Evolutionary conservation across 1,140 invertebrate genomes (phyloP).

Genomic region (Leucophenga varia): DNA sequence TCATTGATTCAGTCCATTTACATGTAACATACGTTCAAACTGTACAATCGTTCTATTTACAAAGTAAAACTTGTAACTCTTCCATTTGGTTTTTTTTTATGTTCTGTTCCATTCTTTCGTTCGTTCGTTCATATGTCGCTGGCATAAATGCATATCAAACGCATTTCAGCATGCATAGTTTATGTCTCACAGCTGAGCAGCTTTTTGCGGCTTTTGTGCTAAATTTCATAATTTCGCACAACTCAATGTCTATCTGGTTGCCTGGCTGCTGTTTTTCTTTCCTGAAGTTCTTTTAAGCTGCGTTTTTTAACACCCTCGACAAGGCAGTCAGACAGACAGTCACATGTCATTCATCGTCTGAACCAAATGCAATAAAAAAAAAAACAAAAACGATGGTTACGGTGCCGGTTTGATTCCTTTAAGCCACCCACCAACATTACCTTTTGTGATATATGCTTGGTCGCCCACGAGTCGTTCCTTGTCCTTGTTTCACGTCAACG

Average conservation of each 20-base stretch:
- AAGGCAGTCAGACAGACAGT: constrained; percentile 12
- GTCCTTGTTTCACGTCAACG: constrained; percentile 14
- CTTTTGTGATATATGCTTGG: constrained; percentile 22
- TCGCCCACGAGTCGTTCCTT: no score
- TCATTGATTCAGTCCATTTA: no score
- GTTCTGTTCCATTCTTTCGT: no score
- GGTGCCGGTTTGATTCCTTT: background rate
- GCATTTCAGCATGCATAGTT: background rate
- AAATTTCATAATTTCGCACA: constrained; percentile 46
- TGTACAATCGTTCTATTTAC: no score
- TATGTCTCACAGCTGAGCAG: background rate
- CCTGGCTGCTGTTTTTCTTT: no score
- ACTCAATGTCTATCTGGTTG: constrained; percentile 17
- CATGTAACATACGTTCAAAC: no score
- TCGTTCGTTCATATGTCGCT: constrained; percentile 20
- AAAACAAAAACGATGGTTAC: background rate
- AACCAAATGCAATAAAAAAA: constrained; percentile 36
- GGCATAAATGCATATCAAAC: background rate
- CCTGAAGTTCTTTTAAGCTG: background rate
- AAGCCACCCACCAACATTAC: background rate
- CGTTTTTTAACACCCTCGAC: background rate
- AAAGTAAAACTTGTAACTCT: no score
- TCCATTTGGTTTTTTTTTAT: no score
- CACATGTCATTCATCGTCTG: constrained; percentile 48
- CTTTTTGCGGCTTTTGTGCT: constrained; percentile 40